These are phyloP conservation scores for Phataginus tricuspis DNA, from an alignment of 2,797 vertebrate genomes.

Conservation along the genomic window DNA sequence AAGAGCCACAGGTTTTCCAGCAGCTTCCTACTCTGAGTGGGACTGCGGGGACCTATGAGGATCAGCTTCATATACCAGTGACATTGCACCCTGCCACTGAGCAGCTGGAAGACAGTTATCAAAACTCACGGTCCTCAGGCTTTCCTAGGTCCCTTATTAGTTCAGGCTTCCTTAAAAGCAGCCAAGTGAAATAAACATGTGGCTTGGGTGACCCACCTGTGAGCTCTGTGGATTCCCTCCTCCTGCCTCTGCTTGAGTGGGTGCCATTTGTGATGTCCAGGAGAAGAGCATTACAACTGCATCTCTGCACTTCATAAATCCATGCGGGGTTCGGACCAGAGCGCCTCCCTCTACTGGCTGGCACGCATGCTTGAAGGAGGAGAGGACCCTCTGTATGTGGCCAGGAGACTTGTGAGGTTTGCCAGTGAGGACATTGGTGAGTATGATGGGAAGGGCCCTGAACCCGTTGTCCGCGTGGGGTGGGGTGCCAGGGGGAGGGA, in stretches of 20 bases:
- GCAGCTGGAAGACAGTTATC: neutral
- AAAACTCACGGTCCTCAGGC: neutral
- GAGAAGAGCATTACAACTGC: conserved; percentile 98
- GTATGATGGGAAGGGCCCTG: conserved; percentile 57
- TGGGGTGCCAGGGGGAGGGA: too few species aligned
- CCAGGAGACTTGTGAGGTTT: conserved; percentile 95
- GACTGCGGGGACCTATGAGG: neutral
- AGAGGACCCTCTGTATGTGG: conserved; percentile 96
- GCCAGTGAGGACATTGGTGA: conserved; percentile 97
- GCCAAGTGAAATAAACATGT: neutral
- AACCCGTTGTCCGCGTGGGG: neutral
- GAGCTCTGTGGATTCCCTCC: neutral
- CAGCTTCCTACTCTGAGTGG: neutral
- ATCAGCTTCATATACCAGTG: neutral
- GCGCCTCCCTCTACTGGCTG: conserved; percentile 97
- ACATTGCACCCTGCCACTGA: too few species aligned
- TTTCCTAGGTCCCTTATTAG: neutral
- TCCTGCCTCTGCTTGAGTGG: neutral
- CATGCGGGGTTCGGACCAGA: conserved; percentile 95
- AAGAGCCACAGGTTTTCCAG: neutral
- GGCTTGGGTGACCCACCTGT: neutral
- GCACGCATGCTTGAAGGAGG: conserved; percentile 98
- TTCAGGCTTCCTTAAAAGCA: neutral
- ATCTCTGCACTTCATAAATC: conserved; percentile 98
- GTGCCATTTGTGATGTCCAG: conserved; percentile 78